Evolutionary conservation across 1,140 invertebrate genomes (phyloP), one percentile per base, ranked within the genome.

Genomic region (Papilio aristodemus): DNA sequence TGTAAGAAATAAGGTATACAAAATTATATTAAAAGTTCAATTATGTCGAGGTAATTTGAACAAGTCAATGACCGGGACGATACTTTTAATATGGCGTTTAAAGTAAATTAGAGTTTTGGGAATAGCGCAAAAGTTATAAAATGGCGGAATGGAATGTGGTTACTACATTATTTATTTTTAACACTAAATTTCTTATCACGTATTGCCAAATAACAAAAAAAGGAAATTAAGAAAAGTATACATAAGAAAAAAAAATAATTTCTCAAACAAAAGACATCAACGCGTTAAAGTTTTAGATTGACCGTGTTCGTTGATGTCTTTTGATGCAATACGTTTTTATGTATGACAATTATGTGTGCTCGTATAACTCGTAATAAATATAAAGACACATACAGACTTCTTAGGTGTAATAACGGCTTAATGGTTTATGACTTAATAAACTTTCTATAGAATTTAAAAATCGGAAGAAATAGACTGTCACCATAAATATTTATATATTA

Each of bases 201-300:
- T 39, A 13, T 3, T 39, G 11, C 13, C 38, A 39, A 39, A 13
- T 39, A 39, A 39, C 10, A 39, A 39, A 13, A 39, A 39, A 39
- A 39, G 8, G 41, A 17, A 4, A 5, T 14, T 17, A 46, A 8
- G 1, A 46, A 46, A 17, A 46, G 14, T 46, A 46, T 14, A 19
- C 10, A 13, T n/a, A n/a, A n/a, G n/a, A 39, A 10, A 39, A 4
- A 13, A 13, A 39, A 11, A 13, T 39, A 39, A 13, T 13, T 50
- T 50, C 46, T 22, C 17, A 10, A 22, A 50, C 46, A 50, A 50
- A 50, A 50, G 46, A 50, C 46, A 50, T 50, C 19, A 50, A 50
- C 46, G 46, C 9, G 3, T 25, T 50, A 50, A 50, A 1, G 19
- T 2, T 0, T 50, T 9, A 22, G 8, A 50, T 11, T 22, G 22